Percentiles rank a stretch among this genome's conserved stretches.
These are phyloP conservation scores for Myopa testacea DNA, from an alignment of 2,888 invertebrate genomes.

Conservation along the genomic window DNA sequence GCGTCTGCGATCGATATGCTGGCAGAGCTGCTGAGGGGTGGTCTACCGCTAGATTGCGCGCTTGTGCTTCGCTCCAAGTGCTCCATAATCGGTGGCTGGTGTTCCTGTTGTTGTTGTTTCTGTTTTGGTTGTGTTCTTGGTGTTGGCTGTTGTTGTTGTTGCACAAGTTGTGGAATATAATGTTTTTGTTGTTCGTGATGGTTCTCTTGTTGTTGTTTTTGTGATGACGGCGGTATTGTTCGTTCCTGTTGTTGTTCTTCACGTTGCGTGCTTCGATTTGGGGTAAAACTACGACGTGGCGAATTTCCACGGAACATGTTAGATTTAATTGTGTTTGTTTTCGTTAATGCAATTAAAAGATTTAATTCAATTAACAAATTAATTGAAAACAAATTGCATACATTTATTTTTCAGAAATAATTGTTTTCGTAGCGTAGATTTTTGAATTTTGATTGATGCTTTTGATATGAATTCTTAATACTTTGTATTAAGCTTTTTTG, in stretches of 20 bases:
- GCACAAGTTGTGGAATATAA: not conserved
- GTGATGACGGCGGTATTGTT: not conserved
- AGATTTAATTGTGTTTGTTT: too few relatives aligned
- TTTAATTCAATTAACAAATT: too few relatives aligned
- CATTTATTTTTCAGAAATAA: too few relatives aligned
- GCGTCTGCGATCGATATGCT: slow-evolving; percentile 54
- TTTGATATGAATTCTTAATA: too few relatives aligned
- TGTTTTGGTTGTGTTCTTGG: slow-evolving; percentile 45
- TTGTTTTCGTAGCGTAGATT: too few relatives aligned
- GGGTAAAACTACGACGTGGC: too few relatives aligned
- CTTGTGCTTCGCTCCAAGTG: slow-evolving; percentile 49
- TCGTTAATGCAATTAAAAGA: too few relatives aligned
- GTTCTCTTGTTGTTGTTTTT: slow-evolving; percentile 11
- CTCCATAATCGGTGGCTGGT: slow-evolving; percentile 61
- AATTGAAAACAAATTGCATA: too few relatives aligned
- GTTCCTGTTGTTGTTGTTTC: slow-evolving; percentile 45
- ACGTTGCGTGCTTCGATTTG: not conserved
- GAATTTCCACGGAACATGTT: too few relatives aligned
- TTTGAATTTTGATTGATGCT: too few relatives aligned
- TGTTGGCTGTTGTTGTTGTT: slow-evolving; percentile 22
- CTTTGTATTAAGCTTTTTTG: too few relatives aligned
- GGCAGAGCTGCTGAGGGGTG: slow-evolving; percentile 56
- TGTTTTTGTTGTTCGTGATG: not conserved
- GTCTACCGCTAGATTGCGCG: slow-evolving; percentile 32
- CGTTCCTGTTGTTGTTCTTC: not conserved